Evolutionary conservation across 2,113 vertebrate genomes (phyloP), one percentile per base, ranked within the genome.

Genomic region (Megaptera novaeangliae): DNA sequence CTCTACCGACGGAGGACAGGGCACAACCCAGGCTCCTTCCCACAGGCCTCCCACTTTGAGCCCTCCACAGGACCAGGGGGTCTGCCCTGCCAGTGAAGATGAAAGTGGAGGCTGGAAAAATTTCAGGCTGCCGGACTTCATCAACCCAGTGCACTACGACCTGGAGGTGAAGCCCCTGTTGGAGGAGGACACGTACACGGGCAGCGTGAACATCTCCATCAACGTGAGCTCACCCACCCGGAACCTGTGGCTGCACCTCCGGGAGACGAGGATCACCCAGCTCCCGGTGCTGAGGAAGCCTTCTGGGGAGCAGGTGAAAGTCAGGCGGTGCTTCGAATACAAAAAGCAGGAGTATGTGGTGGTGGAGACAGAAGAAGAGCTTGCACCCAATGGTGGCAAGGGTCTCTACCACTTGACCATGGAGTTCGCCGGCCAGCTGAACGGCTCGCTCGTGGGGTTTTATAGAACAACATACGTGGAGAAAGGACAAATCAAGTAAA

Each of bases 371-470:
- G 91, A 71, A 0, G 49, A 98, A 72, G 83, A 98, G 13, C 98
- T 99, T 44, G 4, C 81, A 0, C 57, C 83, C 83, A 97, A 94
- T 1, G 0, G 1, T 0, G 77, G 57, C 9, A 98, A 1, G 1
- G 96, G 98, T 2, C 74, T 74, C 18, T 99, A 99, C 8, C 29
- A 98, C 13, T 99, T 99, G 74, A 99, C 98, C 14, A 87, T 99
- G 98, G 98, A 99, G 96, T 99, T 99, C 98, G 98, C 99, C 61
- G 99, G 99, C 93, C 99, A 99, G 99, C 99, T 99, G 78, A 99
- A 99, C 1, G 99, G 99, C 89, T 99, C 99, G 0, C 98, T 99
- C 49, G 99, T 99, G 96, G 99, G 99, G 1, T 99, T 99, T 97
- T 99, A 99, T 93, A 99, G 98, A 88, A 99, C 99, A 39, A 99